These are phyloP conservation scores for Cheilosia grossa DNA, from an alignment of 2,888 invertebrate genomes.

Conservation along the genomic window DNA sequence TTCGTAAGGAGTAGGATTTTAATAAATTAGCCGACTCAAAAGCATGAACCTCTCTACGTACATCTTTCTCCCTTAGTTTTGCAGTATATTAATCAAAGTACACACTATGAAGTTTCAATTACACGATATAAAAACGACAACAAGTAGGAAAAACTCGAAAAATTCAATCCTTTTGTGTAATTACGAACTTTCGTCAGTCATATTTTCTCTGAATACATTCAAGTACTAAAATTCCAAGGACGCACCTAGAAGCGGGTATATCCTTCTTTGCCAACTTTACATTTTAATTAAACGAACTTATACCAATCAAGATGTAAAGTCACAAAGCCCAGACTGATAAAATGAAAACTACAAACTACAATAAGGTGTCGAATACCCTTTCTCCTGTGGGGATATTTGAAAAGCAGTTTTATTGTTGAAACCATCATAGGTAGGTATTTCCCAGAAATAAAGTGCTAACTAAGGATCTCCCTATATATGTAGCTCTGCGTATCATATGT, in stretches of 20 bases:
- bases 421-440: not conserved
- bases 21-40: constrained; percentile 37
- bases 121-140: not conserved
- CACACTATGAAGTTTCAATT: not conserved
- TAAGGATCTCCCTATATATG: not conserved
- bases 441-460: constrained; percentile 28
- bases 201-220: not conserved
- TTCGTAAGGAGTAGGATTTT: not conserved
- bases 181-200: constrained; percentile 7
- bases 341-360: constrained; percentile 30
- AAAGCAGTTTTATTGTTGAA: not conserved
- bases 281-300: constrained; percentile 4
- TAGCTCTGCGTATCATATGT: not conserved
- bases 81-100: constrained; percentile 18
- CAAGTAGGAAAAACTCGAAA: not conserved
- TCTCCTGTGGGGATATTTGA: not conserved
- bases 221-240: not conserved
- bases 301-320: not conserved
- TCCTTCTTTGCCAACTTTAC: not conserved
- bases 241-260: not conserved
- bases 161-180: not conserved
- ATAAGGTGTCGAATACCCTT: constrained; percentile 31
- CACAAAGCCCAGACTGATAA: constrained; percentile 10
- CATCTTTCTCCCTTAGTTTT: not conserved
- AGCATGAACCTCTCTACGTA: not conserved